phyloP scores from a whole-genome alignment of 2,113 vertebrate species.

The Cnemophilus loriae region DNA sequence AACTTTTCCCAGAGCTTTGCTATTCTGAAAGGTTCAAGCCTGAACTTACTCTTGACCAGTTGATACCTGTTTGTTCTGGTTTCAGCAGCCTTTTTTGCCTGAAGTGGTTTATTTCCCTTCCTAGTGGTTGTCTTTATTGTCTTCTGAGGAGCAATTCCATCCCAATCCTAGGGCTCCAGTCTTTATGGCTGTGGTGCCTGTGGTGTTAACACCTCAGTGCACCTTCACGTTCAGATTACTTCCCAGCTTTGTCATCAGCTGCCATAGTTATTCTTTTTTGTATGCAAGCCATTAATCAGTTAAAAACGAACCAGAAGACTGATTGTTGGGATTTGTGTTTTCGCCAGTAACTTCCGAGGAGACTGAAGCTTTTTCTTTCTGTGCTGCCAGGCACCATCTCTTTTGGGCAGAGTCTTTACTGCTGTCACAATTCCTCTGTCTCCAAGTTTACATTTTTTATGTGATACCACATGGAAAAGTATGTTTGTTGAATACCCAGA shows the following conservation, averaged over 20 bases:
- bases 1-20: background rate
- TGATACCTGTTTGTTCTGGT: background rate
- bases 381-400: background rate
- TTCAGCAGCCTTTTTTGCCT: background rate
- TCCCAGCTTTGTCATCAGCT: background rate
- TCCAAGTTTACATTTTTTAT: background rate
- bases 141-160: background rate
- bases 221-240: background rate
- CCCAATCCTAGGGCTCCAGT: background rate
- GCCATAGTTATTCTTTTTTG: background rate
- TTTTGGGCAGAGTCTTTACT: background rate
- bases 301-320: background rate
- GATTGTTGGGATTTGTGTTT: background rate
- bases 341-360: background rate
- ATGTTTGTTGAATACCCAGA: background rate
- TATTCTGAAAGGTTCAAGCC: background rate
- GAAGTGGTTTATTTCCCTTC: background rate
- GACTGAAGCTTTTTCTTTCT: background rate
- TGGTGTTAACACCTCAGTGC: background rate
- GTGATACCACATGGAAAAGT: background rate
- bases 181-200: background rate
- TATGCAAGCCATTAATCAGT: background rate
- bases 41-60: background rate
- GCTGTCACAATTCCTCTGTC: background rate
- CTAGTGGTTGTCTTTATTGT: background rate